phyloP scores from a whole-genome alignment of 2,797 vertebrate species.

The Sciurus vulgaris region DNA sequence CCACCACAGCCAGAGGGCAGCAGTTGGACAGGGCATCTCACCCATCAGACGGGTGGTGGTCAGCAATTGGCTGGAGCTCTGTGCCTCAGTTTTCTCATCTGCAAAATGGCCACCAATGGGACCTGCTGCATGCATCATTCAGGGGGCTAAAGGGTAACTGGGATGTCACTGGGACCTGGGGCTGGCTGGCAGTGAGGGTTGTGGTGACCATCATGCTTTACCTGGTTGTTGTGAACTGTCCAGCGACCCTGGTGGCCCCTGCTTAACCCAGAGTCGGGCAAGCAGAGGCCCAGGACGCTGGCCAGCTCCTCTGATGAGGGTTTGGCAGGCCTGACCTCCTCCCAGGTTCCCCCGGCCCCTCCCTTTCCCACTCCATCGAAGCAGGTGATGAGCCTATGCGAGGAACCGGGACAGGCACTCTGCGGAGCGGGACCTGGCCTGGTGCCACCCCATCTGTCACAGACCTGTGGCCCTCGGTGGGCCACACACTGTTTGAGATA shows the following conservation, averaged over 20 bases:
- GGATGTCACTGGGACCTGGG: accelerated
- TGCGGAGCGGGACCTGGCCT: background rate
- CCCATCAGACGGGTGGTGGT: background rate
- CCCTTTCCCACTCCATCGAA: background rate
- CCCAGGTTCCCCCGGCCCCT: accelerated
- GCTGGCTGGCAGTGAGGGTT: background rate
- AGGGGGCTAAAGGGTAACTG: background rate
- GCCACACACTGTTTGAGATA: background rate
- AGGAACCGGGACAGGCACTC: accelerated
- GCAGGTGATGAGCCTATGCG: too few relatives aligned
- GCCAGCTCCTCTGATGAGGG: background rate
- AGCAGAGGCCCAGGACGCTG: background rate
- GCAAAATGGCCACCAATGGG: background rate
- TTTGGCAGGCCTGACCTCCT: background rate
- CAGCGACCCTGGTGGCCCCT: accelerated
- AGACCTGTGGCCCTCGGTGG: background rate
- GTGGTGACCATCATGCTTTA: accelerated
- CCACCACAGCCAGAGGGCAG: background rate
- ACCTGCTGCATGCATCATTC: background rate
- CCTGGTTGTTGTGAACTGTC: background rate
- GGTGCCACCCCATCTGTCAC: accelerated
- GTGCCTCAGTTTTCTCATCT: background rate
- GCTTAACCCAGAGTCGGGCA: too few relatives aligned
- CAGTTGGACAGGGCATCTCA: background rate
- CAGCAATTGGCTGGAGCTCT: background rate